Percentiles rank a stretch among this genome's conserved stretches.
Conservation (phyloP, 2,113 vertebrate genomes). For the Hyperoodon ampullatus region DNA sequence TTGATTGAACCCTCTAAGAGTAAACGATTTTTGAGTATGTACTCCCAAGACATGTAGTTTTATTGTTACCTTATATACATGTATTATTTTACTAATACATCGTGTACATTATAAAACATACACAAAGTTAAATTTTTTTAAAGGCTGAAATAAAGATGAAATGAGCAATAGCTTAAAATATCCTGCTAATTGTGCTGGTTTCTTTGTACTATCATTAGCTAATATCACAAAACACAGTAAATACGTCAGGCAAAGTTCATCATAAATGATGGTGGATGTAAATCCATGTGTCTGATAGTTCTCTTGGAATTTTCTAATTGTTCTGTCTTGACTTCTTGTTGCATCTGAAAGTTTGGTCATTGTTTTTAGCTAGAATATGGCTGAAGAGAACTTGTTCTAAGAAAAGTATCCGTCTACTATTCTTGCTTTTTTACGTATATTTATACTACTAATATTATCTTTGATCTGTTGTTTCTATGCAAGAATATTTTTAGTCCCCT, state of each 20-base stretch:
- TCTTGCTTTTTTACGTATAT: background rate
- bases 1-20: background rate
- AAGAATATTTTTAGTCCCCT: background rate
- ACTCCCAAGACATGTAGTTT: background rate
- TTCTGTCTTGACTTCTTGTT: background rate
- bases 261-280: background rate
- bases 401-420: background rate
- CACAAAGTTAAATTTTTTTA: background rate
- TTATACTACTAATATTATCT: background rate
- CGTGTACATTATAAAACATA: background rate
- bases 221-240: background rate
- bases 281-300: background rate
- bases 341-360: background rate
- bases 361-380: background rate
- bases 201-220: background rate
- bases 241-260: background rate
- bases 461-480: background rate
- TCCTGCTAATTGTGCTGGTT: background rate
- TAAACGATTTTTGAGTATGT: background rate
- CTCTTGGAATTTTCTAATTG: background rate
- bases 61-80: background rate
- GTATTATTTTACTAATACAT: background rate
- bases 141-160: background rate
- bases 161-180: conserved; percentile 18
- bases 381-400: background rate